These are phyloP conservation scores for Seriola dumerili DNA, from an alignment of 2,113 vertebrate species.

Conservation along the genomic window DNA sequence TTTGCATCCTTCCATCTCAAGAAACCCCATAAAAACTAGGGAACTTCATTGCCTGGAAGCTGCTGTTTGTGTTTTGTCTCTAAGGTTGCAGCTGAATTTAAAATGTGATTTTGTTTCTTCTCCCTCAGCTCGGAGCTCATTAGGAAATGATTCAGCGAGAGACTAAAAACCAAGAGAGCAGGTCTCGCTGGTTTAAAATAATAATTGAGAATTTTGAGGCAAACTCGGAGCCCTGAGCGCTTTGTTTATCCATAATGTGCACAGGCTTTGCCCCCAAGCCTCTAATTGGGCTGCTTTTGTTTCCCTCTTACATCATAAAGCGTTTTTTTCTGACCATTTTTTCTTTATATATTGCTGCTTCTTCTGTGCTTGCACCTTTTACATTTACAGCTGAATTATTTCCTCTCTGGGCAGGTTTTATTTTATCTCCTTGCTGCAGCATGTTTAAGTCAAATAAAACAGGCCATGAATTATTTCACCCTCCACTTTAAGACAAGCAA, in stretches of 20 bases:
- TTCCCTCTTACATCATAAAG: background rate
- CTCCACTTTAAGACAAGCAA: constrained; percentile 23
- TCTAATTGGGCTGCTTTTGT: constrained; percentile 50
- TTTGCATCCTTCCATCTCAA: constrained; percentile 4
- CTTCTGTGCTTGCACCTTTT: background rate
- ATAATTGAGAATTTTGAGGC: constrained; percentile 52
- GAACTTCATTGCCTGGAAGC: constrained; percentile 27
- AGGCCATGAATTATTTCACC: background rate
- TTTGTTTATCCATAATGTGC: constrained; percentile 59
- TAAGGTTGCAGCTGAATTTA: constrained; percentile 42
- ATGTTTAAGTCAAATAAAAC: constrained; percentile 16
- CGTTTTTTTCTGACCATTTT: background rate
- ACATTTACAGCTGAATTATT: background rate
- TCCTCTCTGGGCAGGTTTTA: background rate
- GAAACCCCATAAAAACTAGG: constrained; percentile 28
- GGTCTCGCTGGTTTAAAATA: constrained; percentile 54
- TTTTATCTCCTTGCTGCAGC: background rate
- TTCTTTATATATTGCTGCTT: background rate
- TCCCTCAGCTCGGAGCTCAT: constrained; percentile 64
- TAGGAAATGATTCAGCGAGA: constrained; percentile 61
- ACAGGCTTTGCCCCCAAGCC: constrained; percentile 36
- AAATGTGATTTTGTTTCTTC: constrained; percentile 53
- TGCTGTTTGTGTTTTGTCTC: constrained; percentile 60
- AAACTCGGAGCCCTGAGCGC: constrained; percentile 15
- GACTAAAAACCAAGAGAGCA: constrained; percentile 43